Base-by-base conservation (phyloP, 2,113 vertebrate species). In the Mellivora capensis region DNA sequence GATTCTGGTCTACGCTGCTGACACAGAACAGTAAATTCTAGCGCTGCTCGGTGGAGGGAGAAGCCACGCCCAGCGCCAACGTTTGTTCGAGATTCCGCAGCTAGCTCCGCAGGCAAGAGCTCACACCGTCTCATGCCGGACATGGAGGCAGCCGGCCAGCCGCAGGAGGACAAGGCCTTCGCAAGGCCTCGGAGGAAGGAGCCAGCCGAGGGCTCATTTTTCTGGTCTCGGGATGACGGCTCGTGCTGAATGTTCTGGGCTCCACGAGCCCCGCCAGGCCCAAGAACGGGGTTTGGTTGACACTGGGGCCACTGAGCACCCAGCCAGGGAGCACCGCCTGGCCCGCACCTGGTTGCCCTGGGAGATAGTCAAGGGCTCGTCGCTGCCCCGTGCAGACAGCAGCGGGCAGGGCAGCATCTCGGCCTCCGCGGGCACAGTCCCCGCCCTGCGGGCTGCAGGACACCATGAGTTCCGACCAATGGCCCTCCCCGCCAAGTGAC, bases 11-110 rank as follows among this genome's bases (percentile, higher is more conserved):
- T 4, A 10, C 0, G 15, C 62, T 44, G 64, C 76, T 5, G 10
- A n/a, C 29, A 6, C 59, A 23, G 25, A 23, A 20, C 57, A 0
- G 39, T 1, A 6, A 17, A 37, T 29, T 54, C 49, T 1, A 20
- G n/a, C 0, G 12, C 9, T 1, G 0, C 57, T 2, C 4, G 0
- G 64, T 0, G 4, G 29, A 61, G 47, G 82, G 39, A 25, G 37
- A 11, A 3, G n/a, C 79, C 8, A 15, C 0, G 1, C 52, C 39
- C 17, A 0, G 71, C 52, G 6, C n/a, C 0, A 0, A 23, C 0
- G 14, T 3, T 54, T 18, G 15, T 54, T 49, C 17, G 15, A 13
- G 17, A 25, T 34, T 23, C 29, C 1, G 4, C 81, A 64, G 71
- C 9, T 1, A 23, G 27, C 34, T 20, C 57, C 49, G 17, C 15